Conservation (phyloP, 2,797 vertebrate genomes). For the Tympanoctomys barrerae region DNA sequence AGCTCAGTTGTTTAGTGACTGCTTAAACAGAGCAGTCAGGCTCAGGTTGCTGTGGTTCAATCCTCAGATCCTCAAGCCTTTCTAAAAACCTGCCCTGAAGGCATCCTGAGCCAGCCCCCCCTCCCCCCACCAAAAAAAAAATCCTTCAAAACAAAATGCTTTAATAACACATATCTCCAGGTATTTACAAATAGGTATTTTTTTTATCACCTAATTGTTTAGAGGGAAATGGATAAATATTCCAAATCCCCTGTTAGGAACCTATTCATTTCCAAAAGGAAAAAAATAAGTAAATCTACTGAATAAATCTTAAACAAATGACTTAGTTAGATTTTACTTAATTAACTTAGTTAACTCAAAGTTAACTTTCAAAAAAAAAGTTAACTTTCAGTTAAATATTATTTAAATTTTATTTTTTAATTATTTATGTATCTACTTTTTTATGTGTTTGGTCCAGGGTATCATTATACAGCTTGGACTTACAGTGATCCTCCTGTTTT, state of each 20-base stretch:
- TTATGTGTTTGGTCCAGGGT: too few species aligned
- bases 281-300: background rate
- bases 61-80: too few species aligned
- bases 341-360: background rate
- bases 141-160: background rate
- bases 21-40: too few species aligned
- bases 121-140: too few species aligned
- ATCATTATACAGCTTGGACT: too few species aligned
- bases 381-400: background rate
- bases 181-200: background rate
- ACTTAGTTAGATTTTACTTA: background rate
- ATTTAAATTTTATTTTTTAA: background rate
- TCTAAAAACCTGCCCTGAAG: too few species aligned
- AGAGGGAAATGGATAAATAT: background rate
- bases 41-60: too few species aligned
- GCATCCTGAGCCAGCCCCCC: too few species aligned
- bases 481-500: too few species aligned
- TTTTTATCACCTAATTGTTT: conserved; percentile 27
- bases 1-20: too few species aligned
- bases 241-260: conserved; percentile 14
- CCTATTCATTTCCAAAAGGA: background rate
- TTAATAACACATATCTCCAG: background rate
- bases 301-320: conserved; percentile 17
- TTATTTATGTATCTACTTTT: too few species aligned
- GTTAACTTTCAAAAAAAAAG: too few species aligned